Conservation (phyloP, 1,140 invertebrate genomes). For the Streblospio benedicti region DNA sequence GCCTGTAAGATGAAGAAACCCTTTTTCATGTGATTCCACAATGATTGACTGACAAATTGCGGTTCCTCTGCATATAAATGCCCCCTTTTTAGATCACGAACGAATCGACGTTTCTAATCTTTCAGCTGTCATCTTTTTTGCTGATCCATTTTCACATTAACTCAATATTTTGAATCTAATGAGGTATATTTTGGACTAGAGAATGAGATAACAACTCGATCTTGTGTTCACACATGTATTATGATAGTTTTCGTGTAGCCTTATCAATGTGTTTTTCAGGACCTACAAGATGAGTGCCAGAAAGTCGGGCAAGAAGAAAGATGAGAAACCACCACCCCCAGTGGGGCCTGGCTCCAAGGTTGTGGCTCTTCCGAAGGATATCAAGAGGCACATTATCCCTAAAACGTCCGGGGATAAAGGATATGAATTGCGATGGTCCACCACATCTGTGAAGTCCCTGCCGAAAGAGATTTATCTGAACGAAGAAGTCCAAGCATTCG, state of each 20-base stretch:
- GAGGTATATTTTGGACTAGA: no score
- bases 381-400: slow-evolving; percentile 27
- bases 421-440: slow-evolving; percentile 12
- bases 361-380: slow-evolving; percentile 27
- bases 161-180: no score
- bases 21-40: no score
- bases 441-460: slow-evolving; percentile 23
- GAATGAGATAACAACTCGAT: no score
- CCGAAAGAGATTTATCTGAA: slow-evolving; percentile 40
- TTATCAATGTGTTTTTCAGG: not conserved
- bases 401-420: slow-evolving; percentile 20
- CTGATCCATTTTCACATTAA: no score
- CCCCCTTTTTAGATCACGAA: no score
- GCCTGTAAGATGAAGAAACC: no score
- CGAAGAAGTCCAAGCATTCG: slow-evolving; percentile 34
- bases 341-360: slow-evolving; percentile 41
- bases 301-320: slow-evolving; percentile 26
- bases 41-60: no score
- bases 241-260: not conserved
- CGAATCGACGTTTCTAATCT: no score
- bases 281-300: not conserved
- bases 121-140: no score
- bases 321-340: slow-evolving; percentile 32
- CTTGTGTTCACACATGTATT: not conserved
- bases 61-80: no score